Evolutionary conservation across 2,888 invertebrate genomes (phyloP), one percentile per base, ranked within the genome.

Genomic region (Lampropteryx suffumata): DNA sequence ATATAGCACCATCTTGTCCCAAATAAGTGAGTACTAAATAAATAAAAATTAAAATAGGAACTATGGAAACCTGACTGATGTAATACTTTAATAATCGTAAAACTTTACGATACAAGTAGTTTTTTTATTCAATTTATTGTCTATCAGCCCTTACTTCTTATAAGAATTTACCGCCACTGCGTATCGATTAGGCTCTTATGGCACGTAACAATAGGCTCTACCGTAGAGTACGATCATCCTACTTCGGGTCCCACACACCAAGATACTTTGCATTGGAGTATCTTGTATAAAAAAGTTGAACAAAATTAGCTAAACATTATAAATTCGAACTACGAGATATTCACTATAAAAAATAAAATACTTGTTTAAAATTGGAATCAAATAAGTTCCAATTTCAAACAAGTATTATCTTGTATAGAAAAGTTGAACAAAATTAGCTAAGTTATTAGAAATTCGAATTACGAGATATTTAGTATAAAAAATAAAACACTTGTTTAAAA

Each of bases 171-270:
- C 40, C 48, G 26, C 13, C 12, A 35, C 21, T 44, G 30, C 13
- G 32, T 29, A 46, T 51, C 42, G 32, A 55, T 53, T 43, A 48
- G 29, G 12, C 14, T 44, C 46, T 48, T 36, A 33, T 14, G 32
- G 29, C 28, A 49, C 27, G 21, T 40, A 30, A 49, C 55, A 55
- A 52, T 43, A 29, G 35, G 30, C 30, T 17, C 41, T 41, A 49
- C 10, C 6, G 11, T 50, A 34, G 24, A 58, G 55, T 28, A 40
- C 21, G 14, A 39, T 48, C 52, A 53, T 55, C 58, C 55, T 45
- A 32, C 55, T 52, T 46, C 11, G n/a, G 28, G 13, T 55, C 52
- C 45, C 24, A 56, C 49, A 49, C 46, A 60, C 46, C 9, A 13
- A 3, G 37, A 13, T 12, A 40, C 13, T 37, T 5, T 2, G 17